A percentile compares a stretch with the other conserved stretches of the same genome.
These are phyloP conservation scores for Atopsyche davidsoni DNA, from an alignment of 1,140 invertebrate genomes.

Conservation along the genomic window DNA sequence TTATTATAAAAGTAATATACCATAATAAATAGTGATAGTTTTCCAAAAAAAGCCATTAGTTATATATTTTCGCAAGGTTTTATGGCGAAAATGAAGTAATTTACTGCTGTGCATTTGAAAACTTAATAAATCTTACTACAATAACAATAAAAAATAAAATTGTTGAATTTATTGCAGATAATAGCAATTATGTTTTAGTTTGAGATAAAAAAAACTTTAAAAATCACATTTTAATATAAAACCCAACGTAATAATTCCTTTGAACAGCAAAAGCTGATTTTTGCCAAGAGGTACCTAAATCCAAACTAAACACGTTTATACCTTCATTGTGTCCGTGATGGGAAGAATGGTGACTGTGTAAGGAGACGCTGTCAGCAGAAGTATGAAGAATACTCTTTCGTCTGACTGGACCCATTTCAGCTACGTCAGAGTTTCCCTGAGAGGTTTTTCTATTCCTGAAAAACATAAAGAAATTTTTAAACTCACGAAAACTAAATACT, in stretches of 20 bases:
- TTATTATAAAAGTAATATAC: neutral
- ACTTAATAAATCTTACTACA: too few species aligned
- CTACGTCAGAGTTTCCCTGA: constrained; percentile 33
- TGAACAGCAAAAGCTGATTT: too few species aligned
- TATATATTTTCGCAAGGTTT: too few species aligned
- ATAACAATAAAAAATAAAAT: too few species aligned
- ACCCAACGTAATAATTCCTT: too few species aligned
- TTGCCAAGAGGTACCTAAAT: neutral
- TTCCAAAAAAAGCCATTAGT: too few species aligned
- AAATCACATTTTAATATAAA: neutral
- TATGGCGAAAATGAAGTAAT: too few species aligned
- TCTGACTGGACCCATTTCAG: constrained; percentile 50
- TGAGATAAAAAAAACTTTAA: neutral
- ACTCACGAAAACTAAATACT: too few species aligned
- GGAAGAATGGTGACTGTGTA: constrained; percentile 24
- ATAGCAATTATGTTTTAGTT: too few species aligned
- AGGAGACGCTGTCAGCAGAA: constrained; percentile 27
- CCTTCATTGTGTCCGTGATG: constrained; percentile 13
- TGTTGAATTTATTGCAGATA: too few species aligned
- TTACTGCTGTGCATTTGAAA: too few species aligned
- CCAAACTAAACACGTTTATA: constrained; percentile 1
- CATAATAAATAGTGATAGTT: neutral
- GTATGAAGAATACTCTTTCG: constrained; percentile 61
- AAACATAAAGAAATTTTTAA: constrained; percentile 4
- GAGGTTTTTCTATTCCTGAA: constrained; percentile 28